Conservation (phyloP, 2,888 invertebrate genomes). For the Lasioglossum villosulum region DNA sequence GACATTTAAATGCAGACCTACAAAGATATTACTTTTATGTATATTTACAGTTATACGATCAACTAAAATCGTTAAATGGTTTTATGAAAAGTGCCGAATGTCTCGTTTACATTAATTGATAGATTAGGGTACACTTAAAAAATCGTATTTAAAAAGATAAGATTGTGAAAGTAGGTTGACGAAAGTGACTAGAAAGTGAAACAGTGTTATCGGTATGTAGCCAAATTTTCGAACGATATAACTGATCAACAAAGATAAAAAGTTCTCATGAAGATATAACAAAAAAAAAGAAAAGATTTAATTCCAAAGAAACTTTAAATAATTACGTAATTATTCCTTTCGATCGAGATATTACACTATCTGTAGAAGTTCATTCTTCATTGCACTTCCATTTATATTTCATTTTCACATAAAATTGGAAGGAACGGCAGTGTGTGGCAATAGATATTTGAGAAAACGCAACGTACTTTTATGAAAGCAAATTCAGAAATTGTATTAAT, state of each 20-base stretch:
- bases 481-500: slow-evolving; percentile 38
- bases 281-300: background rate
- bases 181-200: slow-evolving; percentile 25
- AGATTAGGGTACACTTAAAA: slow-evolving; percentile 65
- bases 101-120: slow-evolving; percentile 64
- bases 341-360: background rate
- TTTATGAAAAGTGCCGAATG: slow-evolving; percentile 47
- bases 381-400: slow-evolving; percentile 31
- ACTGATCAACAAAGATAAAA: slow-evolving; percentile 23
- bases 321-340: slow-evolving; percentile 2
- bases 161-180: slow-evolving; percentile 41
- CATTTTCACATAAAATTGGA: slow-evolving; percentile 37
- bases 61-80: background rate
- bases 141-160: slow-evolving; percentile 60
- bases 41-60: background rate
- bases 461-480: slow-evolving; percentile 34
- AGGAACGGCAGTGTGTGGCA: slow-evolving; percentile 54
- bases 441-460: slow-evolving; percentile 30
- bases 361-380: slow-evolving; percentile 9
- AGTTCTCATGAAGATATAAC: background rate
- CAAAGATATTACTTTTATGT: background rate
- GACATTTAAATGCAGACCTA: slow-evolving; percentile 1
- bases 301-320: background rate
- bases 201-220: slow-evolving; percentile 35
- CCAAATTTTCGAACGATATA: slow-evolving; percentile 37